Evolutionary conservation across 2,113 vertebrate species (phyloP).

Genomic region (Gallinago jamesoni): DNA sequence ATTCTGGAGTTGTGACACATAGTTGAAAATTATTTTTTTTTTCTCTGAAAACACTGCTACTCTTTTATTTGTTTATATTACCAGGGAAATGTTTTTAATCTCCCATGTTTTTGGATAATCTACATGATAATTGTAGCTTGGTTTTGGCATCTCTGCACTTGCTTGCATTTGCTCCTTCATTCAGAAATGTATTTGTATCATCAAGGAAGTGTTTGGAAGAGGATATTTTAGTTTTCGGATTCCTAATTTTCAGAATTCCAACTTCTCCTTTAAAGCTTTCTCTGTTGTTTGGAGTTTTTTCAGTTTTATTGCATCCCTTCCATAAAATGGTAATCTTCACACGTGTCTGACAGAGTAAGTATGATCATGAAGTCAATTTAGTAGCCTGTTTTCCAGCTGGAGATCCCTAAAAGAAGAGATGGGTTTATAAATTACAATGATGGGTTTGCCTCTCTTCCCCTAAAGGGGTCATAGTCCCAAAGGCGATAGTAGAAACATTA

Average conservation of each 20-base stretch:
- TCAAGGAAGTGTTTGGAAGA: background rate
- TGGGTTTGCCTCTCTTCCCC: background rate
- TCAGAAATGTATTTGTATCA: background rate
- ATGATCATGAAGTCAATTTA: background rate
- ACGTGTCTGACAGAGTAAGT: background rate
- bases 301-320: background rate
- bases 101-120: background rate
- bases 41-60: background rate
- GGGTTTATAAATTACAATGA: background rate
- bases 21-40: background rate
- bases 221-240: background rate
- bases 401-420: background rate
- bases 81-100: background rate
- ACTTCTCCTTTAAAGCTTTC: background rate
- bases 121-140: background rate
- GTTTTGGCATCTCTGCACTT: background rate
- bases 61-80: background rate
- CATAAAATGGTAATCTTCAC: background rate
- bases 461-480: background rate
- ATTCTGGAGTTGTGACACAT: background rate
- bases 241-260: background rate
- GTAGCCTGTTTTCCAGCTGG: background rate
- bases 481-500: background rate
- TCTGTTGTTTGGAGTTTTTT: background rate
- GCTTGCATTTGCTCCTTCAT: background rate